Evolutionary conservation across 2,113 vertebrate genomes (phyloP), one percentile per base, ranked within the genome.

Genomic region (Gallinago undulata): DNA sequence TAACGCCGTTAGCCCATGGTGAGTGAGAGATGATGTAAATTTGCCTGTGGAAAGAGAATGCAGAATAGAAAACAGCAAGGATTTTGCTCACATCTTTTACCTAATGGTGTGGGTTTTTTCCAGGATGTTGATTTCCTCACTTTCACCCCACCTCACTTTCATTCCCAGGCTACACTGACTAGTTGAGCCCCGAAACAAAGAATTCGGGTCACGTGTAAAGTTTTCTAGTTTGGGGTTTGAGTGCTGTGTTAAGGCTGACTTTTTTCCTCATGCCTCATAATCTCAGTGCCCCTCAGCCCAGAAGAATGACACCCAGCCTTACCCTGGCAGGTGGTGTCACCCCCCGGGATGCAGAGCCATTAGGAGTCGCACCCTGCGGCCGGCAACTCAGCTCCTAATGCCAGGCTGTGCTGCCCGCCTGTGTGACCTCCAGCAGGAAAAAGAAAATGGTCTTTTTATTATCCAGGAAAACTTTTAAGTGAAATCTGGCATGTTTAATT

Each of bases 1-100:
- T 98, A 66, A 98, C 98, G 93, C 98, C 99, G 18, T 81, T 98
- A 57, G 96, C 98, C 84, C 96, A 98, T 96, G 99, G 99, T 99
- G 98, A 98, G 99, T 97, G 53, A 86, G 60, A 93, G 57, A 75
- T 66, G 73, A 17, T 60, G 48, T 72, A 75, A 62, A 57, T 68
- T 68, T 90, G 83, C 35, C 53, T 94, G 33, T 78, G 48, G 56
- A 43, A 92, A 57, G 63, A 64, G 57, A 81, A 84, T 21, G 64
- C 51, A 77, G 16, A 68, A 62, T 22, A 74, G 47, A 79, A 90
- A 81, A 53, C 18, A 55, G 39, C 11, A n/a, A 57, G 23, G 19
- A 19, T 57, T 81, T 93, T 81, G 41, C 48, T 14, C 60, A 1
- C 3, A 4, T 43, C 8, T 93, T 79, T 74, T 92, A 24, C 14